Evolutionary conservation across 2,888 invertebrate genomes (phyloP).

Genomic region (Caenorhabditis sinica): DNA sequence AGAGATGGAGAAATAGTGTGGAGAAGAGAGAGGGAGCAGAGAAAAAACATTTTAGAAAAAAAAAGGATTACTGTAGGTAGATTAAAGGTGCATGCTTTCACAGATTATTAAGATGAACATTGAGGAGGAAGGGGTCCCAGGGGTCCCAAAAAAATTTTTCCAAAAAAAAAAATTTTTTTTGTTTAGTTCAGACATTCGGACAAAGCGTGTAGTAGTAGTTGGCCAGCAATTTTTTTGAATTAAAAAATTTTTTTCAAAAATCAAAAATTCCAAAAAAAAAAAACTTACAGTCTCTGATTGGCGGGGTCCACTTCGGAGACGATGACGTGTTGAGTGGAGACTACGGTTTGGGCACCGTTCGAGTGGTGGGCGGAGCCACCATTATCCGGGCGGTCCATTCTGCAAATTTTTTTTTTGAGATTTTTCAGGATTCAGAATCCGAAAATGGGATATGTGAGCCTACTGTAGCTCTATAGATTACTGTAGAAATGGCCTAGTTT

Average conservation of each 20-base stretch:
- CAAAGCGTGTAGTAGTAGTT: constrained; percentile 56
- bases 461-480: constrained; percentile 3
- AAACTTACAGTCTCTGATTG: constrained; percentile 74
- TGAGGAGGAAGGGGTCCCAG: constrained; percentile 8
- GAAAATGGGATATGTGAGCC: constrained; percentile 28
- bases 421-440: background rate
- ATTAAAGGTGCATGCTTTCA: constrained; percentile 31
- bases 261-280: background rate
- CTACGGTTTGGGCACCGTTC: constrained; percentile 52
- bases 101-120: background rate
- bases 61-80: constrained; percentile 33
- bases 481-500: too few species aligned
- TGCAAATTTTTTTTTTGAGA: too few species aligned
- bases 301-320: constrained; percentile 67
- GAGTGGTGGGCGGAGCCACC: constrained; percentile 19
- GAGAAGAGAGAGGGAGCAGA: background rate
- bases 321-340: constrained; percentile 60
- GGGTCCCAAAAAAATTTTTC: background rate
- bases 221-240: background rate
- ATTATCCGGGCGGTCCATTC: constrained; percentile 63
- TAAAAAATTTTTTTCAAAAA: background rate
- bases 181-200: constrained; percentile 55
- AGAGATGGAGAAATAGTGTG: background rate
- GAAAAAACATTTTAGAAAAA: too few species aligned
- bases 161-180: background rate